Conservation (phyloP, 2,113 vertebrate genomes). For the Pholis gunnellus region DNA sequence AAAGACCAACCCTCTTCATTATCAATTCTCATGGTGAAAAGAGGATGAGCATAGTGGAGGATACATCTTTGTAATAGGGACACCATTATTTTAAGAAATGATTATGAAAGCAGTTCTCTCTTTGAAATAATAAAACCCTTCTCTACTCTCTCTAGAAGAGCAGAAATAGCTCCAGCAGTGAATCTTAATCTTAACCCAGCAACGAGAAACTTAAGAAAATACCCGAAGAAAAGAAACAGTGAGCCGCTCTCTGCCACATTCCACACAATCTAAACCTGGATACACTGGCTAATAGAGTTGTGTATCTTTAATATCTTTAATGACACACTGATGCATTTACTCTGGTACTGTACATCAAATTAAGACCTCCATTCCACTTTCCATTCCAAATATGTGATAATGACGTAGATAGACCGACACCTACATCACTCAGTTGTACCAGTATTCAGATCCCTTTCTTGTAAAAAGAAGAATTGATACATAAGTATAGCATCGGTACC, state of each 20-base stretch:
- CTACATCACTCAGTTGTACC: not conserved
- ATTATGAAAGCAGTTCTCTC: conserved; percentile 30
- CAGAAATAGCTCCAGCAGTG: not conserved
- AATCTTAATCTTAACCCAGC: conserved; percentile 23
- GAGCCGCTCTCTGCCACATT: not conserved
- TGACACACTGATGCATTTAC: not conserved
- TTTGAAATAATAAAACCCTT: conserved; percentile 40
- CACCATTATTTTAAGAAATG: conserved; percentile 56
- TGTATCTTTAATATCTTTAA: not conserved
- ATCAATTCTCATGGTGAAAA: conserved; percentile 40
- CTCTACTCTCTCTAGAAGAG: not conserved
- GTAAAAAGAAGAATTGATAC: not conserved
- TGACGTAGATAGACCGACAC: not conserved
- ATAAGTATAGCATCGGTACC: not conserved
- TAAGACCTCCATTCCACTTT: not conserved
- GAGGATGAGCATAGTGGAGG: conserved; percentile 30
- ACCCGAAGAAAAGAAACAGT: not conserved
- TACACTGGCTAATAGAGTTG: not conserved
- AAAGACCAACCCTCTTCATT: conserved; percentile 60
- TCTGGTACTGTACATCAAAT: not conserved
- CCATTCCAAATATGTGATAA: not conserved
- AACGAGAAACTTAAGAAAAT: not conserved
- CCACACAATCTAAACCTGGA: conserved; percentile 2
- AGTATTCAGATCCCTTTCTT: not conserved
- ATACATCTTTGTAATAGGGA: conserved; percentile 50